Evolutionary conservation across 53 echinoderm and acorn worm genomes (phyloP), one percentile per base, ranked within the genome.

Genomic region (Luidia sarsii): DNA sequence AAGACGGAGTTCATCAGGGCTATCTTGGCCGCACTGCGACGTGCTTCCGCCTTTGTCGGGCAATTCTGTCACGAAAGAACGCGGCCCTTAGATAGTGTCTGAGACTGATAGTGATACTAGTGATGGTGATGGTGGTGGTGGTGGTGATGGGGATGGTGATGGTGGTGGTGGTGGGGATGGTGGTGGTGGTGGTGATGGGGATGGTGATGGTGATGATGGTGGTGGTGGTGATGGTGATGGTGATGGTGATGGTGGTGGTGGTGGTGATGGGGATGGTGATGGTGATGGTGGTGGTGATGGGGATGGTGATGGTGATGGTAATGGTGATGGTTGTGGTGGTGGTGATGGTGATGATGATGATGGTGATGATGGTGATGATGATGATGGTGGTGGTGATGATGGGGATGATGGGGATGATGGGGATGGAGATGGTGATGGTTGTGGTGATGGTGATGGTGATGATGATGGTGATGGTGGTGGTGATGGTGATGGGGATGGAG

Each of bases 1-100:
- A 96, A 96, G 83, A 96, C 96, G 0, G 96, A 97, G 84, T 97
- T 97, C 97, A 97, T 97, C 21, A 97, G 67, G 18, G 97, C 97
- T 22, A 97, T 96, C 89, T 97, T 94, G 49, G 97, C 97, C 0
- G 97, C 91, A 65, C 97, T 96, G 27, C 97, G 81, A 19, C 97
- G 72, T 9, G 97, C 97, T 34, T 96, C 97, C 1, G 97, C 97
- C 66, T 96, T 96, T 37, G 97, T 95, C n/a, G 93, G 91, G 64
- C 97, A 96, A 22, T 96, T 94, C 97, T 96, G 65, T 7, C 36
- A 30, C 60, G 51, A 60, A 0, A 67, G 49, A 80, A 71, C 15
- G 14, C 39, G 36, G 25, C 36, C 37, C 25, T 74, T 38, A 56
- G 23, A 36, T 16, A 38, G 33, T 15, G 33, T 11, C 27, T 37